Conservation (phyloP, 2,888 invertebrate genomes). For the Meta bourneti region DNA sequence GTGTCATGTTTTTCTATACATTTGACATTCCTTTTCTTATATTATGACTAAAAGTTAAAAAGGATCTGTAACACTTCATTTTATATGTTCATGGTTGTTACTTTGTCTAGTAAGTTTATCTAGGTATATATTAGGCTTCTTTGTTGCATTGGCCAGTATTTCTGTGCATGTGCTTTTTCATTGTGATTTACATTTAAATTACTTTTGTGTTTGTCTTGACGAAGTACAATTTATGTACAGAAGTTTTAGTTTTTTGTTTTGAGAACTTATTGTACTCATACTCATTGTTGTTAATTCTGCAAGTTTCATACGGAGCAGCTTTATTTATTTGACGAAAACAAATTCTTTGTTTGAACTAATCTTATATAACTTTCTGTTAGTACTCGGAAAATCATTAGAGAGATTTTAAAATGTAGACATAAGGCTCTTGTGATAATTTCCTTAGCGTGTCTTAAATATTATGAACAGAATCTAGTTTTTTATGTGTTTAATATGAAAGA, state of each 20-base stretch:
- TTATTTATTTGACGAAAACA: constrained; percentile 1
- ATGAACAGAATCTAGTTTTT: constrained; percentile 4
- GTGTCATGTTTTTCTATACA: constrained; percentile 10
- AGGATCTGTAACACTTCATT: neutral
- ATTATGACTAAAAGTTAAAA: neutral
- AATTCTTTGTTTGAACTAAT: neutral
- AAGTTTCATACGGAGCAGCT: neutral
- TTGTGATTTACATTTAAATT: constrained; percentile 64
- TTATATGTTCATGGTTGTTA: neutral
- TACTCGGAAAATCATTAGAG: neutral
- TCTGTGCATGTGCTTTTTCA: constrained; percentile 37
- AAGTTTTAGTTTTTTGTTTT: constrained; percentile 30
- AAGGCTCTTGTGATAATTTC: constrained; percentile 40
- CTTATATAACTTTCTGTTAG: neutral
- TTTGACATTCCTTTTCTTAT: constrained; percentile 46
- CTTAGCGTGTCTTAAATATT: constrained; percentile 27
- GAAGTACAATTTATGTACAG: constrained; percentile 72
- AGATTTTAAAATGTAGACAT: neutral
- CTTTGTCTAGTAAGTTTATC: neutral
- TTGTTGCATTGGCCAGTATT: constrained; percentile 69
- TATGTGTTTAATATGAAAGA: too few relatives aligned
- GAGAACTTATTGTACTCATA: neutral
- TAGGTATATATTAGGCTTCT: neutral
- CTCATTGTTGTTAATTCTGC: neutral
- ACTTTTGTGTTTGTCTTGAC: constrained; percentile 68